These are phyloP conservation scores for Dioctria linearis DNA, from an alignment of 2,888 invertebrate species.

Conservation along the genomic window DNA sequence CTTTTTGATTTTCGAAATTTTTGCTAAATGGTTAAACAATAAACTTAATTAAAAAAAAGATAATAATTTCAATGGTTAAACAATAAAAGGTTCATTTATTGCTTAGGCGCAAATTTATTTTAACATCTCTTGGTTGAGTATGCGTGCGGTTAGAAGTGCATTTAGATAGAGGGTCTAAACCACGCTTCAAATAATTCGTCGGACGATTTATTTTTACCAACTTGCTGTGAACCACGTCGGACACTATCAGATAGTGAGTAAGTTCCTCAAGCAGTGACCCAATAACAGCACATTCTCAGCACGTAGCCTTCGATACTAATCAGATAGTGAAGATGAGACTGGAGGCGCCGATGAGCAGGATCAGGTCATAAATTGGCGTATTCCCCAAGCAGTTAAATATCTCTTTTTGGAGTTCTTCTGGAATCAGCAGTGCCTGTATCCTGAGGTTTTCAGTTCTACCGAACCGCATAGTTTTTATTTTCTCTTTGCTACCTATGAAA, in stretches of 20 bases:
- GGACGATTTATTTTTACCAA: conserved; percentile 28
- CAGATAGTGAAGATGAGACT: conserved; percentile 31
- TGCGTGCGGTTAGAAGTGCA: no score
- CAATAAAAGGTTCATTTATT: no score
- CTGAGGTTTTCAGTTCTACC: conserved; percentile 47
- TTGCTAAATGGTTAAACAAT: no score
- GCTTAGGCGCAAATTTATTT: no score
- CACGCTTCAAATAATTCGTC: conserved; percentile 31
- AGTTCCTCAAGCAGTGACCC: conserved; percentile 43
- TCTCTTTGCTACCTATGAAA: conserved; percentile 43
- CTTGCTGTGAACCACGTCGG: conserved; percentile 19
- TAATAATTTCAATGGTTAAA: no score
- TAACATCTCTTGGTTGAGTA: no score
- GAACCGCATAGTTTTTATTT: conserved; percentile 45
- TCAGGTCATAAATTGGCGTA: conserved; percentile 37
- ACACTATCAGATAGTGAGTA: conserved; percentile 44
- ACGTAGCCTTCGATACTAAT: conserved; percentile 18
- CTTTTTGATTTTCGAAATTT: no score
- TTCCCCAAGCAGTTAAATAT: conserved; percentile 39
- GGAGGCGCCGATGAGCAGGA: conserved; percentile 19
- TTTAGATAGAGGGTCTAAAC: no score
- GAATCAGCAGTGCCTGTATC: conserved; percentile 45
- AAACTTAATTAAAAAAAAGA: no score
- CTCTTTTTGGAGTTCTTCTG: conserved; percentile 44
- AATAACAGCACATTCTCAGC: conserved; percentile 2